phyloP scores from a whole-genome alignment of 2,797 vertebrate genomes.

The Enteromius radiatus region DNA sequence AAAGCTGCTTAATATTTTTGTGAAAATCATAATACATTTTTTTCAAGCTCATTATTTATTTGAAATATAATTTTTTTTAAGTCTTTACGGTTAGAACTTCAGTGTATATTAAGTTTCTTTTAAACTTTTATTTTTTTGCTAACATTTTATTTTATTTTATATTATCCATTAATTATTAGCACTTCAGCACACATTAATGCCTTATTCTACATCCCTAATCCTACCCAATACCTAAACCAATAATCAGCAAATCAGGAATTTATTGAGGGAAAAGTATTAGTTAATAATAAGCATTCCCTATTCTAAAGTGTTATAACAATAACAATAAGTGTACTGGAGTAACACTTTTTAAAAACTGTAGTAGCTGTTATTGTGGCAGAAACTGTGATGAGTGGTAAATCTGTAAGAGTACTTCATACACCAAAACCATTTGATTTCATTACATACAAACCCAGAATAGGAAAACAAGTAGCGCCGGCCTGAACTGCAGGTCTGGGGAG shows the following conservation, averaged over 20 bases:
- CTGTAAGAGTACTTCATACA: neutral
- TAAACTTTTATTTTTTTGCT: neutral
- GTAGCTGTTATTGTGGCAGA: neutral
- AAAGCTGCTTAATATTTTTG: neutral
- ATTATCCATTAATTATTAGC: too few relatives aligned
- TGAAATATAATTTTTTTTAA: too few relatives aligned
- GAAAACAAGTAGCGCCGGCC: neutral
- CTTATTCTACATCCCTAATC: too few relatives aligned
- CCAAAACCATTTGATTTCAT: slow-evolving; percentile 13
- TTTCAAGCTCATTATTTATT: neutral
- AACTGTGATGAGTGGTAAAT: neutral
- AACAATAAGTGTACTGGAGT: too few relatives aligned
- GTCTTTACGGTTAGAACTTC: neutral
- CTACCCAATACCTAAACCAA: too few relatives aligned
- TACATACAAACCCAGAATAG: slow-evolving; percentile 7
- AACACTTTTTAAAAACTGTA: neutral
- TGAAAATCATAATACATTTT: neutral
- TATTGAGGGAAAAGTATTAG: too few relatives aligned
- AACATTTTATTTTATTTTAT: too few relatives aligned
- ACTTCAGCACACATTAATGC: too few relatives aligned
- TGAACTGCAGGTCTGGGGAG: slow-evolving; percentile 18
- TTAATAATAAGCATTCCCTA: too few relatives aligned
- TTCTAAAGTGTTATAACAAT: too few relatives aligned
- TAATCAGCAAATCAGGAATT: too few relatives aligned
- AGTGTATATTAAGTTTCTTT: neutral